Percentiles rank a stretch among this genome's conserved stretches.
Conservation (phyloP, 2,113 vertebrate species). For the Scopus umbretta region DNA sequence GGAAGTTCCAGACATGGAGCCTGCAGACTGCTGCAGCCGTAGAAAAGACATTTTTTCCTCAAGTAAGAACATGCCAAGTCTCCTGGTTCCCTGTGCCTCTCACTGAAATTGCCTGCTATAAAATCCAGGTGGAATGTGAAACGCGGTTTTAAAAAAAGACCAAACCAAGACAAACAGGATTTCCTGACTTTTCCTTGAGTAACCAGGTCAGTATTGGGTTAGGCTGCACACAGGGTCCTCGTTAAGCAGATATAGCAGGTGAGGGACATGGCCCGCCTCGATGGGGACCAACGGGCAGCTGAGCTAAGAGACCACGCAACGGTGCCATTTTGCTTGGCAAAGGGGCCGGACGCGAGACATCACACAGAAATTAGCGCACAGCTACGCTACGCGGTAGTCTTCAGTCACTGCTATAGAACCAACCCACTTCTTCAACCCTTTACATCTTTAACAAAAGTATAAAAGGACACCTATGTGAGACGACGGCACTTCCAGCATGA, state of each 20-base stretch:
- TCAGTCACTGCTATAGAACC: neutral
- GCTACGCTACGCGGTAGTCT: accelerated
- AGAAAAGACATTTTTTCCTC: neutral
- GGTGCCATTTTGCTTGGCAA: neutral
- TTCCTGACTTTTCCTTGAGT: neutral
- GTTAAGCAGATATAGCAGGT: neutral
- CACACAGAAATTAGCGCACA: neutral
- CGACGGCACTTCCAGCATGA: accelerated
- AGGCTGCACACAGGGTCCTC: neutral
- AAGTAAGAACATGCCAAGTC: conserved; percentile 21
- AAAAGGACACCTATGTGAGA: neutral
- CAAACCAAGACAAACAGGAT: neutral
- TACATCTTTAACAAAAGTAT: accelerated
- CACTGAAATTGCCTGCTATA: neutral
- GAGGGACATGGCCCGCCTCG: neutral
- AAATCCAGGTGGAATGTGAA: conserved; percentile 36
- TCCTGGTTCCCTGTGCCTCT: neutral
- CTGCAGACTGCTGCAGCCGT: neutral
- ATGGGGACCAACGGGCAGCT: neutral
- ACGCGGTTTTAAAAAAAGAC: neutral
- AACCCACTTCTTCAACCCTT: accelerated
- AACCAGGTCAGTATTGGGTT: neutral
- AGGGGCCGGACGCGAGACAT: accelerated
- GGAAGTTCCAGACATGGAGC: neutral
- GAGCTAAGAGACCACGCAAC: neutral